phyloP scores from a whole-genome alignment of 2,797 vertebrate species.

The Urophycis tenuis region DNA sequence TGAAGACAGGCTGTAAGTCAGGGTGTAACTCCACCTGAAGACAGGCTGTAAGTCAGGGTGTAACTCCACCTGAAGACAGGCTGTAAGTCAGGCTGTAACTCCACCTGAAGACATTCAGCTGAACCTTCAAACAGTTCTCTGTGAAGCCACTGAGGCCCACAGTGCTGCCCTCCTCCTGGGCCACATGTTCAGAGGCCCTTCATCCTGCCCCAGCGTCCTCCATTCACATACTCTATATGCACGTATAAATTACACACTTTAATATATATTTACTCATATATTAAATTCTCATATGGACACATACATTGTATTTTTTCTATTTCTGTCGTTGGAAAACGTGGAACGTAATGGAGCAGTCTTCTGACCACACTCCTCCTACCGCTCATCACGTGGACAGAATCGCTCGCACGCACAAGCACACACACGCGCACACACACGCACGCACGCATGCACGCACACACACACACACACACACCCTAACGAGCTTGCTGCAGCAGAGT shows the following conservation, averaged over 20 bases:
- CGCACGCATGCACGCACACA: conserved; percentile 7
- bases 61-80: too few species aligned
- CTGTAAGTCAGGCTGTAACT: too few species aligned
- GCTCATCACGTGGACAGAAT: conserved; percentile 14
- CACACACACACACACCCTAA: conserved; percentile 10
- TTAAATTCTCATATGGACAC: conserved; percentile 74
- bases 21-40: too few species aligned
- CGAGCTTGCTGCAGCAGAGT: conserved; percentile 39
- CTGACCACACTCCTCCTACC: conserved; percentile 27
- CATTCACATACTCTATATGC: conserved; percentile 61
- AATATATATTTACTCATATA: conserved; percentile 75
- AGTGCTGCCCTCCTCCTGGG: too few species aligned
- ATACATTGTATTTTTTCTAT: conserved; percentile 51
- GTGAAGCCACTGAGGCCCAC: too few species aligned
- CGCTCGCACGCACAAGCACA: conserved; percentile 2
- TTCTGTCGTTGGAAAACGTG: conserved; percentile 31
- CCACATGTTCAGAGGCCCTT: too few species aligned
- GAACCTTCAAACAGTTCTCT: conserved; percentile 19
- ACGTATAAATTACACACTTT: conserved; percentile 76
- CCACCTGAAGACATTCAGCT: too few species aligned
- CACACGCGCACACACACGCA: conserved; percentile 16
- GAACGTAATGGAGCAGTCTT: conserved; percentile 42
- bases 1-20: too few species aligned
- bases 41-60: conserved; percentile 9
- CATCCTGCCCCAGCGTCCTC: conserved; percentile 24